Conservation (phyloP, 2,113 vertebrate genomes). For the Takifugu bimaculatus region DNA sequence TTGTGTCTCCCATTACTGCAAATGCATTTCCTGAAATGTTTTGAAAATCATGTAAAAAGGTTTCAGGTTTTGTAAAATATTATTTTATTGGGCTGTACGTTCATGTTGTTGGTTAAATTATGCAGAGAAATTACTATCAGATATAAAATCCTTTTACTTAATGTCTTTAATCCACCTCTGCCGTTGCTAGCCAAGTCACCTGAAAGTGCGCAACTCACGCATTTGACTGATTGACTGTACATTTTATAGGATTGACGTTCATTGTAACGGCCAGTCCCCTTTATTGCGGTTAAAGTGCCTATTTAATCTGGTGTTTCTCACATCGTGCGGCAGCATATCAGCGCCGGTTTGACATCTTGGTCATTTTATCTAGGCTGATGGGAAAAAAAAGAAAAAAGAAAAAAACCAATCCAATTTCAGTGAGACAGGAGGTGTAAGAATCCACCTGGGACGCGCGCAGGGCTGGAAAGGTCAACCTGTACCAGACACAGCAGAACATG, state of each 20-base stretch:
- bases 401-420: conserved; percentile 57
- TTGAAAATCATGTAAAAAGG: no score
- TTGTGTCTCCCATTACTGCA: no score
- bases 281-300: conserved; percentile 20
- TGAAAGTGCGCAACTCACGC: background rate
- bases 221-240: conserved; percentile 28
- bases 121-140: no score
- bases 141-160: no score
- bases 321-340: conserved; percentile 21
- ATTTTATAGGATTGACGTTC: conserved; percentile 1
- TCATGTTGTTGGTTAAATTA: no score
- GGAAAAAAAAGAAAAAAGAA: conserved; percentile 1
- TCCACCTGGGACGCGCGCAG: conserved; percentile 49
- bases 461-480: conserved; percentile 60
- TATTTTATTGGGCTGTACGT: no score
- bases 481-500: conserved; percentile 33
- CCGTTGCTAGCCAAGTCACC: no score
- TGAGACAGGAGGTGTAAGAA: conserved; percentile 37
- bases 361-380: conserved; percentile 37
- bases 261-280: conserved; percentile 8
- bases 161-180: no score
- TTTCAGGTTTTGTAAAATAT: no score
- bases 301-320: conserved; percentile 20
- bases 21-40: no score
- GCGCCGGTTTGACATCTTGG: conserved; percentile 38